Percentiles rank a stretch among this genome's conserved stretches.
These are phyloP conservation scores for Etia nguti DNA, from an alignment of 2,113 vertebrate species.

Conservation along the genomic window DNA sequence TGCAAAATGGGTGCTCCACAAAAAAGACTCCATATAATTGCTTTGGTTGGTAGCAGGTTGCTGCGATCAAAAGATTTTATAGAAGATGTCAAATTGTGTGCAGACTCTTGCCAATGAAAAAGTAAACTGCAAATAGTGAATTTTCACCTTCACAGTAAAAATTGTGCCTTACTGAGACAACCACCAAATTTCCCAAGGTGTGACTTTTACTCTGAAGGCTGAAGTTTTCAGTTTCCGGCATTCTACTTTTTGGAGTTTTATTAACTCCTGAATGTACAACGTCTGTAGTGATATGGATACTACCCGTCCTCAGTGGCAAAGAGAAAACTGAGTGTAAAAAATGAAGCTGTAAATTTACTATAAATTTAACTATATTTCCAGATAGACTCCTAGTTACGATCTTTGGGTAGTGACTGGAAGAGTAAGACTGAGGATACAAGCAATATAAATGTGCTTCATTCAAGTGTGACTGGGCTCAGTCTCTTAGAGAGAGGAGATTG, in stretches of 20 bases:
- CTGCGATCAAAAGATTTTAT: not conserved
- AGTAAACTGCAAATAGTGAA: not conserved
- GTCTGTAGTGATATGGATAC: not conserved
- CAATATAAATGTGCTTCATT: not conserved
- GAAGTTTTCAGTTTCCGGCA: not conserved
- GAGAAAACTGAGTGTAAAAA: not conserved
- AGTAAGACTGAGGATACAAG: not conserved
- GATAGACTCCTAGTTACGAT: not conserved
- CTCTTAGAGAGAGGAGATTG: not conserved
- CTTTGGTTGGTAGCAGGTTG: not conserved
- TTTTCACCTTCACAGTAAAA: not conserved
- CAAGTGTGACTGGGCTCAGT: not conserved
- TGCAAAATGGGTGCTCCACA: not conserved
- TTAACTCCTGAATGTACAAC: not conserved
- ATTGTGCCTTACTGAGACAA: not conserved
- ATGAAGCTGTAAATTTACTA: not conserved
- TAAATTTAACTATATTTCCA: not conserved
- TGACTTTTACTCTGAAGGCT: not conserved
- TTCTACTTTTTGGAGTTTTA: not conserved
- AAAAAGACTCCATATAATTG: not conserved
- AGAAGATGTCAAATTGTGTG: too few relatives aligned
- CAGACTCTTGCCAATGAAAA: not conserved
- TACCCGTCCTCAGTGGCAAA: not conserved
- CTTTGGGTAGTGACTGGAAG: not conserved
- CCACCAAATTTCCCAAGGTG: not conserved